Evolutionary conservation across 2,888 invertebrate genomes (phyloP), one percentile per base, ranked within the genome.

Genomic region (Cataglyphis albicans): DNA sequence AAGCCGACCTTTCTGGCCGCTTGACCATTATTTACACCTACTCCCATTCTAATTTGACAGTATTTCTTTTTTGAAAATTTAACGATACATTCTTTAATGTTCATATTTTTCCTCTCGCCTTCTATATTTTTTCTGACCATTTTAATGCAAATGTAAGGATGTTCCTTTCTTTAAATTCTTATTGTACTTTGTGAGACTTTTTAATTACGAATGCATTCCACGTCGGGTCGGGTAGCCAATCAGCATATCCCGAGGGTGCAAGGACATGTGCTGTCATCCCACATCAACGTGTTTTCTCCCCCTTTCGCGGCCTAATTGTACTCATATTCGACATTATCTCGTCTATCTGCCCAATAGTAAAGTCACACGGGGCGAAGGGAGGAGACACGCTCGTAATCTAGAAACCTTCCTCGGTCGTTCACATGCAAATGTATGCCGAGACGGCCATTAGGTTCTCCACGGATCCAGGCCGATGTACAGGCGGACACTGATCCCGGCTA

Each of bases 361-460:
- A 41, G 61, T 35, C 35, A 48, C 65, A 15, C 38, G n/a, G n/a
- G 80, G 72, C 18, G 48, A n/a, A 7, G 48, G n/a, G n/a, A 52
- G n/a, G 48, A 52, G 7, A 84, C 81, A 80, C 78, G 52, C 84
- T 82, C 80, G 82, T 89, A 88, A 89, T 88, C 82, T 89, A 84
- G 86, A 86, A 87, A 87, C 76, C 89, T 90, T 89, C 87, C 80
- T 82, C 29, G 81, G 72, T 84, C 89, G 93, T 93, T 93, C 90
- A 91, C 72, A 93, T 93, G 93, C 90, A 92, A 93, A 93, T 93
- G 88, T 78, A 73, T 83, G 72, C 76, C 86, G 88, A 88, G 89
- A 81, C 86, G 88, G 81, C 91, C 90, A 91, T 92, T 92, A 91
- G 90, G 88, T 85, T 87, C 85, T 84, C 85, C 88, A 82, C 80